phyloP scores from a whole-genome alignment of 1,140 invertebrate genomes.

The Eueides isabella region DNA sequence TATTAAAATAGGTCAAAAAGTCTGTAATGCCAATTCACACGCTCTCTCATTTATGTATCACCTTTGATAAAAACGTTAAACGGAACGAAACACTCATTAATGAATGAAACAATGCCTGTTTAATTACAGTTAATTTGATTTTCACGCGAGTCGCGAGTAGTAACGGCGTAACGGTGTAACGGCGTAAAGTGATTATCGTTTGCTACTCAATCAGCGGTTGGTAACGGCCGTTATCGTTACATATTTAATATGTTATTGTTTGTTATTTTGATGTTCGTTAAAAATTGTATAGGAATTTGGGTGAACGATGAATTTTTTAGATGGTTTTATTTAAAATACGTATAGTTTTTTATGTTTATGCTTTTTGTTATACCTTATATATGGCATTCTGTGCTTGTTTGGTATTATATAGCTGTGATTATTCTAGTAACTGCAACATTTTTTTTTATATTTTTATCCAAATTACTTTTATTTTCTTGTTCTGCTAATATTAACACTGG shows the following conservation, averaged over 20 bases:
- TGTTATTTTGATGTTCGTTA: not conserved
- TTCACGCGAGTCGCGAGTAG: conserved; percentile 17
- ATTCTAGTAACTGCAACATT: too few species aligned
- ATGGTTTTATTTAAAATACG: too few species aligned
- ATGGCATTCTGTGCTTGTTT: too few species aligned
- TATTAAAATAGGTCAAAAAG: too few species aligned
- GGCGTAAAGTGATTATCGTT: conserved; percentile 28
- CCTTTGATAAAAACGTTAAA: conserved; percentile 22
- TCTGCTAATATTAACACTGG: too few species aligned
- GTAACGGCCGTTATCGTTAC: conserved; percentile 11
- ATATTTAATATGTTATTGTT: conserved; percentile 1
- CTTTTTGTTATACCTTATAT: too few species aligned
- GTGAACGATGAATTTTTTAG: too few species aligned
- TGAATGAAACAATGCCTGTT: conserved; percentile 28
- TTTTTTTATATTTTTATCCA: too few species aligned
- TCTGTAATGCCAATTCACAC: not conserved
- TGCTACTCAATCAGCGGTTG: conserved; percentile 26
- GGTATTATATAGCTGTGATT: too few species aligned
- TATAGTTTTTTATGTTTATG: too few species aligned
- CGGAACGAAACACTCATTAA: conserved; percentile 32
- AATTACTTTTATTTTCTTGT: too few species aligned
- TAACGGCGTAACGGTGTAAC: not conserved
- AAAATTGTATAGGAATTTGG: not conserved
- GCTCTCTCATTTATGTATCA: not conserved
- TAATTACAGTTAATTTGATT: conserved; percentile 36